phyloP scores from a whole-genome alignment of 2,888 invertebrate genomes.

The Nomada ferruginata region DNA sequence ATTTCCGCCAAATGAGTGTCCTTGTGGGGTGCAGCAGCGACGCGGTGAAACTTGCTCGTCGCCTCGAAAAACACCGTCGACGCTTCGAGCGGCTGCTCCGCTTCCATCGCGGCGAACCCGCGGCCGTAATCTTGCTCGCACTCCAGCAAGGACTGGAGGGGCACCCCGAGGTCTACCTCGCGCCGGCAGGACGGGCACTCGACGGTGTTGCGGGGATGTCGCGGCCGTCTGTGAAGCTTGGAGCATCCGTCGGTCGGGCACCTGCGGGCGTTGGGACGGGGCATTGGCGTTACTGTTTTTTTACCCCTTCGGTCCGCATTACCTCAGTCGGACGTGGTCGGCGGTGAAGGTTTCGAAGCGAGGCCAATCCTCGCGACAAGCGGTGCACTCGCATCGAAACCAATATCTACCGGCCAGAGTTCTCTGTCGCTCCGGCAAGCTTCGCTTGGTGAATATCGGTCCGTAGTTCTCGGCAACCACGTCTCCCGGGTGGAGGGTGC shows the following conservation, averaged over 20 bases:
- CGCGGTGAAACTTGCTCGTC: slow-evolving; percentile 87
- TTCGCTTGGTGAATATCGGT: slow-evolving; percentile 89
- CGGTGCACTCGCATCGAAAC: slow-evolving; percentile 90
- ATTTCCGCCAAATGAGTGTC: slow-evolving; percentile 90
- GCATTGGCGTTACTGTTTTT: neutral
- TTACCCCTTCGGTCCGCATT: neutral
- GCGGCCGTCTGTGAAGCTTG: slow-evolving; percentile 84
- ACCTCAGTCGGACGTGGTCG: slow-evolving; percentile 69
- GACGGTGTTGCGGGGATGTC: slow-evolving; percentile 78
- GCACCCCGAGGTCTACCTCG: slow-evolving; percentile 84
- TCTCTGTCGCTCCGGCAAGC: slow-evolving; percentile 87
- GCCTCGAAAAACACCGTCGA: slow-evolving; percentile 86
- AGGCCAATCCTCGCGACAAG: slow-evolving; percentile 92
- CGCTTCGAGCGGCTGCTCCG: slow-evolving; percentile 86
- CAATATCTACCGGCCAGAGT: slow-evolving; percentile 90
- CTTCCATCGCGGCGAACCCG: slow-evolving; percentile 85
- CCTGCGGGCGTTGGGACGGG: slow-evolving; percentile 75
- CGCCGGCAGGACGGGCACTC: slow-evolving; percentile 86
- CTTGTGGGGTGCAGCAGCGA: slow-evolving; percentile 88
- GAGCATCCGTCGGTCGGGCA: slow-evolving; percentile 85
- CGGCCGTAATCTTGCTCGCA: slow-evolving; percentile 85
- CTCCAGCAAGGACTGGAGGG: slow-evolving; percentile 83
- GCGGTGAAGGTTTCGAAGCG: slow-evolving; percentile 87
- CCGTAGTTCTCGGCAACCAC: slow-evolving; percentile 94
- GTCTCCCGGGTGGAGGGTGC: slow-evolving; percentile 88